Base-by-base conservation (phyloP, 2,113 vertebrate genomes). In the Corydoras sp. region DNA sequence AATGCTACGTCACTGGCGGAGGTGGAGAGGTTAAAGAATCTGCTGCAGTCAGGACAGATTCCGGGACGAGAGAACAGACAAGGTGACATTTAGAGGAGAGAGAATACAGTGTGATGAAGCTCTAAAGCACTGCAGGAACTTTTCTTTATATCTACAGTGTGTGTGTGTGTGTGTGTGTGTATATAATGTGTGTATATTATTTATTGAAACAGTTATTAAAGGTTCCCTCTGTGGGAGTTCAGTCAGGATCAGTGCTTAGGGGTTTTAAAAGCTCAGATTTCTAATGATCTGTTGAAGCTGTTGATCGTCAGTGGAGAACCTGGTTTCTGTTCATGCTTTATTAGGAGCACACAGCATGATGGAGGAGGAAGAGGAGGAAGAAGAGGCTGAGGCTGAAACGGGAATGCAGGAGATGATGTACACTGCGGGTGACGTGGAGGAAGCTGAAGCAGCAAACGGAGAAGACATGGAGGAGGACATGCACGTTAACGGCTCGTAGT, bases 31-130 rank as follows among this genome's bases (percentile, higher is more conserved):
- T 85, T 98, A 71, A 99, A 95, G 14, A 95, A 95, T 0, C 84
- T 99, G 79, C 86, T 99, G 30, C 97, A 98, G 86, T 90, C 97
- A 0, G 97, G 97, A 0, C 95, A 97, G 85, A 98, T 98, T 61
- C 96, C 97, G 0, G 96, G 96, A 63, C 85, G 93, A 65, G 95
- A 96, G 4, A 82, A 86, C 14, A 87, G 91, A 89, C 65, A 89
- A 89, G 96, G 96, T 97, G 63, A 56, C 18, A 24, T 24, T 24
- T 24, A 24, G 18, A 24, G 18, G 18, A 24, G 18, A 24, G 2
- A 24, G 18, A 24, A 24, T 24, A 24, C 18, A 43, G 35, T 43
- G 35, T 43, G 35, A 43, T 43, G 35, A 43, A 43, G 35, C 35
- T 43, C 7, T 43, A 43, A 5, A 5, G 7, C 35, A 43, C 35